Base-by-base conservation (phyloP, 2,888 invertebrate species). In the Tanypteryx hageni region DNA sequence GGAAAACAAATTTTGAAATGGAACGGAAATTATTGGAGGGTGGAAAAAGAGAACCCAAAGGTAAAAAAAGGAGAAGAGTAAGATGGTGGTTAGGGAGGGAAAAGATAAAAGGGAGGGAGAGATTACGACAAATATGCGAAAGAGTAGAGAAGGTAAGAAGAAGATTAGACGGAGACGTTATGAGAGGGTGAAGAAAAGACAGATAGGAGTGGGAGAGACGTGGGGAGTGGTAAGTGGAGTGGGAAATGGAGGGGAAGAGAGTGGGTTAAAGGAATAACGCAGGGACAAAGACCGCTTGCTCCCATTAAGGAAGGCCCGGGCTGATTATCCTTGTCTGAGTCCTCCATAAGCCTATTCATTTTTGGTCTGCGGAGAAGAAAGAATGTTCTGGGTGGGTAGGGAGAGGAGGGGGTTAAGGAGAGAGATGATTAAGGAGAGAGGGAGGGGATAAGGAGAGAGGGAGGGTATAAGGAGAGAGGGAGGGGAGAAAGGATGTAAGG, bases 261-360 rank as follows among this genome's bases (percentile, higher is more conserved):
- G 44, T 44, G 44, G 44, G 44, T 44, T 44, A 44, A 44, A 44
- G 44, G 57, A 4, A 2, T n/a, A 4, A 10, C 18, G 22, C 57
- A 13, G 27, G 86, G 61, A 68, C 61, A 89, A 68, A 13, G 68
- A 89, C n/a, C 68, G 9, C 18, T n/a, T 57, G 56, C n/a, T 83
- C 89, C 89, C 64, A 89, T 64, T 89, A 89, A 61, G 61, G 86
- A 64, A 86, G 86, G 61, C 27, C 86, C 86, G 14, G 31, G 86
- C 86, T 86, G 61, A 61, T 86, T 86, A 86, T 86, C 86, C 86
- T n/a, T 89, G 61, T 86, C 86, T 27, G 44, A 31, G 64, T 44
- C 64, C 61, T 68, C 27, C 22, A 56, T 68, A 89, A 89, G 18
- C 64, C 89, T 64, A 89, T 89, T 89, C 89, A 64, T 68, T 89